phyloP scores from a whole-genome alignment of 2,113 vertebrate species.

The Bubo bubo region DNA sequence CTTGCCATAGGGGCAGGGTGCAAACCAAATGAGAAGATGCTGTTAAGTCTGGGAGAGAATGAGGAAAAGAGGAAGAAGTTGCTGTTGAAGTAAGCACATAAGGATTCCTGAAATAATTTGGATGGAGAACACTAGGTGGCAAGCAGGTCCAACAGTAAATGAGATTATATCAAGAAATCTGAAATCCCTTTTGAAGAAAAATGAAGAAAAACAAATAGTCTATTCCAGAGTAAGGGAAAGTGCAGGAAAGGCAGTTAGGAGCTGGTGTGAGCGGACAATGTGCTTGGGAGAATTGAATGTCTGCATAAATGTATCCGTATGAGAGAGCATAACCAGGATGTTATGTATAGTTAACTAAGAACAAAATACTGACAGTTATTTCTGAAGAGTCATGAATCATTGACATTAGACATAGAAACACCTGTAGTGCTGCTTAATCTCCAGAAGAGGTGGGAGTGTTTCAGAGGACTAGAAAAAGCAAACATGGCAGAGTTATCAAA shows the following conservation, averaged over 20 bases:
- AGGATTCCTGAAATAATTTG: neutral
- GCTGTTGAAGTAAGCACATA: neutral
- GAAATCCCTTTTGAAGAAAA: neutral
- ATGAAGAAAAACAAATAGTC: neutral
- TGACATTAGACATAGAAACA: constrained; percentile 49
- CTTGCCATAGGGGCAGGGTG: neutral
- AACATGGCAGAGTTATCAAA: constrained; percentile 36
- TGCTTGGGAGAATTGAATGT: neutral
- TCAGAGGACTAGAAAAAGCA: constrained; percentile 44
- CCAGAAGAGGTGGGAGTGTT: constrained; percentile 40
- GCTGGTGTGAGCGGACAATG: neutral
- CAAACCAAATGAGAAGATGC: neutral
- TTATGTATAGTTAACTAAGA: neutral
- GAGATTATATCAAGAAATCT: neutral
- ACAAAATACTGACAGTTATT: constrained; percentile 51
- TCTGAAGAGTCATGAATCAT: constrained; percentile 54
- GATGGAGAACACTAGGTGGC: neutral
- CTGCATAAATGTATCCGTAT: neutral
- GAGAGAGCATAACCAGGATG: neutral
- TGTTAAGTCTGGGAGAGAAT: neutral
- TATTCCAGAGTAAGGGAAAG: neutral
- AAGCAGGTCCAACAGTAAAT: constrained; percentile 33
- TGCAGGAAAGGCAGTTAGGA: neutral
- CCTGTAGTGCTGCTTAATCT: constrained; percentile 21
- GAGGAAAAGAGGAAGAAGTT: neutral